A percentile compares a stretch with the other conserved stretches of the same genome.
These are phyloP conservation scores for Seriola aureovittata DNA, from an alignment of 2,113 vertebrate genomes.

Conservation along the genomic window DNA sequence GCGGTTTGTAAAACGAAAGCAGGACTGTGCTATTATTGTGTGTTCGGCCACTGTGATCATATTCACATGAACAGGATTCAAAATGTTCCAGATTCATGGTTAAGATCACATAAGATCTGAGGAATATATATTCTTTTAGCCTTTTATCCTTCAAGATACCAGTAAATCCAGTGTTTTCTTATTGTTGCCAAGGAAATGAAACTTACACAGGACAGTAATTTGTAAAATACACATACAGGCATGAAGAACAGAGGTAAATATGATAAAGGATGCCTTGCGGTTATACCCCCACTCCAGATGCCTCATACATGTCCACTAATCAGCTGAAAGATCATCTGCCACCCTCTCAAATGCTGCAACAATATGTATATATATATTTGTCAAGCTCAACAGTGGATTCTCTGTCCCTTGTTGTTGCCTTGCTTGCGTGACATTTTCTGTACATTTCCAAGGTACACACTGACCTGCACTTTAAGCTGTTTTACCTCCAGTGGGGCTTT, in stretches of 20 bases:
- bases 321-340: constrained; percentile 58
- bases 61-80: not conserved
- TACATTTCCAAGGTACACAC: not conserved
- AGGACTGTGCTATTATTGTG: not conserved
- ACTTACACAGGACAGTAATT: not conserved
- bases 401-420: not conserved
- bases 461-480: not conserved
- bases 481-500: constrained; percentile 6
- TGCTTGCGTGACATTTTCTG: not conserved
- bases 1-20: constrained; percentile 2
- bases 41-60: not conserved
- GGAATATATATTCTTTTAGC: not conserved
- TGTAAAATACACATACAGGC: not conserved
- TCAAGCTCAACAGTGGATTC: not conserved
- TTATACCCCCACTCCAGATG: constrained; percentile 57
- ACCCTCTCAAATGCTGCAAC: constrained; percentile 51
- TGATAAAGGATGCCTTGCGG: constrained; percentile 26
- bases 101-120: constrained; percentile 14
- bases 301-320: constrained; percentile 55
- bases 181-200: constrained; percentile 2
- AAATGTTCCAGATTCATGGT: not conserved
- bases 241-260: not conserved
- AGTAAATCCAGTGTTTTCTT: constrained; percentile 9
- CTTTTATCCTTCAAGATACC: not conserved
- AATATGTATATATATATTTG: too few species aligned